Evolutionary conservation across 2,888 invertebrate genomes (phyloP).

Genomic region (Hoplodrina ambigua): DNA sequence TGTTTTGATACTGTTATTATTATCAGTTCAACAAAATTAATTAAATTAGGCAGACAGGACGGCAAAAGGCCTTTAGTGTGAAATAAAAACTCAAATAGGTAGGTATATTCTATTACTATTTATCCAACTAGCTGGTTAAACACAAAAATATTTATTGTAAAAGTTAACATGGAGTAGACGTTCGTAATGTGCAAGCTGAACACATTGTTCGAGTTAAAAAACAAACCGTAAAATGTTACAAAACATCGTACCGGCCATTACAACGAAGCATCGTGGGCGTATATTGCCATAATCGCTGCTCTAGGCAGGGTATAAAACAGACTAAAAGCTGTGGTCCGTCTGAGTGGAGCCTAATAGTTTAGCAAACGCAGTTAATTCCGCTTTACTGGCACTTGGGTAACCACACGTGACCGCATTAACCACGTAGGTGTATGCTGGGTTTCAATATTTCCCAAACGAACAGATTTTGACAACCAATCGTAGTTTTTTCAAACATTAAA

Average conservation of each 20-base stretch:
- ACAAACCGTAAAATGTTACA: conserved; percentile 1
- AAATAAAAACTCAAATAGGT: too few species aligned
- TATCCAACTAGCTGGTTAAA: background rate
- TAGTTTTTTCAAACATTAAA: background rate
- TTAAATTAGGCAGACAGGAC: background rate
- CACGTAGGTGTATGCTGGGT: background rate
- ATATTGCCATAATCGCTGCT: conserved; percentile 28
- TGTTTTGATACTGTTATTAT: background rate
- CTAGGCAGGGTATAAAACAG: conserved; percentile 31
- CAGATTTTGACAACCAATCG: background rate
- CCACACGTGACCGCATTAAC: conserved; percentile 34
- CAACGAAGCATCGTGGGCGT: background rate
- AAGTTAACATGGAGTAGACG: background rate
- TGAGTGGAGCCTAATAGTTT: conserved; percentile 65
- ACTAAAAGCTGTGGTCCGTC: conserved; percentile 45
- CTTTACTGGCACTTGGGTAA: conserved; percentile 53
- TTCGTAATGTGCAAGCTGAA: background rate
- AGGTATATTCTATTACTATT: too few species aligned
- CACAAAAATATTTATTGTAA: background rate
- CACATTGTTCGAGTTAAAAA: conserved; percentile 3
- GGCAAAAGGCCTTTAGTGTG: too few species aligned
- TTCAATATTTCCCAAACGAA: conserved; percentile 1
- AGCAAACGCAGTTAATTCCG: conserved; percentile 63
- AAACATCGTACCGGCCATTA: conserved; percentile 4
- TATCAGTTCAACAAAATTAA: background rate